Base-by-base conservation (phyloP, 2,888 invertebrate species). In the Cartodere bifasciata region DNA sequence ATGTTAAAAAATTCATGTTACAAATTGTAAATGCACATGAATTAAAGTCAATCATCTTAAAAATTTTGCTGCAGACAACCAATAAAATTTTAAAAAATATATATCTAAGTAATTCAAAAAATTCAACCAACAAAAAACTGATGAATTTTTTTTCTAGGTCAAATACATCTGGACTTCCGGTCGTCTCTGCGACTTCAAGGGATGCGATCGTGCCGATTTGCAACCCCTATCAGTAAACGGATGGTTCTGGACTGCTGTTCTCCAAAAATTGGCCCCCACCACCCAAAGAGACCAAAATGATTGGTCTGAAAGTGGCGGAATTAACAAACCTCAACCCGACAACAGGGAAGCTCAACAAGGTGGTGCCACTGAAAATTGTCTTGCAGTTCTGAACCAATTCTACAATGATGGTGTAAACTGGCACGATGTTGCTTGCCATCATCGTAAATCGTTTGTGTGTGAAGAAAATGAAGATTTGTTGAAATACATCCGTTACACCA, bases 151-250 rank as follows among this genome's bases (percentile, higher is more conserved):
- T 29, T 35, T 44, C 14, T 60, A 83, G 72, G 75, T 83, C 16
- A 84, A 84, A 63, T 88, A 87, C 62, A 87, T 87, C 53, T 88
- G 88, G 88, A 87, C 88, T 13, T 84, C 84, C 29, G 88, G 88
- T 34, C 79, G 88, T 40, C 65, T 85, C 28, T 88, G 88, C 52
- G 87, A 88, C 62, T 88, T 88, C 67, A 81, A 83, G 58, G 87
- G 87, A 37, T 88, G 88, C 55, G 83, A 85, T 50, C 74, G 88
- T 32, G 72, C 81, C 16, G 88, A 88, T 56, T 65, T 88, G 44
- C 77, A 84, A 45, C 88, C 88, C 17, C 68, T 77, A 39, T 70
- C 72, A 32, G 60, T 86, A 40, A 85, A 87, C 53, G 88, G 88
- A 21, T 88, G 88, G 88, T 88, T 88, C 70, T 88, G 87, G 87